Evolutionary conservation across 2,113 vertebrate genomes (phyloP), one percentile per base, ranked within the genome.

Genomic region (Orientallactaga bullata): DNA sequence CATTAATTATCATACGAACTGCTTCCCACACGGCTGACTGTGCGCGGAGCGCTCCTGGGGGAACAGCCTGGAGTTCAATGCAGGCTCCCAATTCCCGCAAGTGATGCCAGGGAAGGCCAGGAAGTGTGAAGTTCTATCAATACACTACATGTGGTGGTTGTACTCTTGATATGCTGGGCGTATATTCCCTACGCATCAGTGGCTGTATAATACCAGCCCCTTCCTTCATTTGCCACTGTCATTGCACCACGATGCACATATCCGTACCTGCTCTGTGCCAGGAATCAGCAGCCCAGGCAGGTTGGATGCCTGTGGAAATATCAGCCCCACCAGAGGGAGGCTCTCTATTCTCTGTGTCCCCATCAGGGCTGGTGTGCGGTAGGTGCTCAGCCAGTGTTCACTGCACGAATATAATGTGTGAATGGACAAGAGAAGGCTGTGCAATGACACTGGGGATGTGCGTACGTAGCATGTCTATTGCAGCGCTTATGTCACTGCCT

Each of bases 141-240:
- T 60, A 11, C 0, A 3, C 47, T n/a, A 0, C 1, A 3, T 9
- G 2, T 5, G 30, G 2, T 68, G 30, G 24, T 42, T 51, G n/a
- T 72, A 37, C 0, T 61, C 28, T 81, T 68, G 30, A 35, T 18
- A 0, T 69, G 55, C 26, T 0, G 3, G 74, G 28, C 1, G 2
- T 11, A 10, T 17, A 1, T n/a, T 60, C 3, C 4, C 9, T 21
- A 6, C 8, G 18, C 61, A 30, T 71, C 6, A 5, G 13, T 2
- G 55, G 30, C 18, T 24, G 24, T 17, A 0, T 30, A 35, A 7
- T 2, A 39, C 26, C 20, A n/a, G 6, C n/a, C 28, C 21, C 21
- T 10, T 61, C 71, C 65, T 77, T 88, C 21, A 0, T 47, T n/a
- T 12, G 0, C 30, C 47, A 12, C 13, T 5, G 35, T 47, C 77